phyloP scores from a whole-genome alignment of 2,113 vertebrate genomes.

The Sebastes schlegelii region DNA sequence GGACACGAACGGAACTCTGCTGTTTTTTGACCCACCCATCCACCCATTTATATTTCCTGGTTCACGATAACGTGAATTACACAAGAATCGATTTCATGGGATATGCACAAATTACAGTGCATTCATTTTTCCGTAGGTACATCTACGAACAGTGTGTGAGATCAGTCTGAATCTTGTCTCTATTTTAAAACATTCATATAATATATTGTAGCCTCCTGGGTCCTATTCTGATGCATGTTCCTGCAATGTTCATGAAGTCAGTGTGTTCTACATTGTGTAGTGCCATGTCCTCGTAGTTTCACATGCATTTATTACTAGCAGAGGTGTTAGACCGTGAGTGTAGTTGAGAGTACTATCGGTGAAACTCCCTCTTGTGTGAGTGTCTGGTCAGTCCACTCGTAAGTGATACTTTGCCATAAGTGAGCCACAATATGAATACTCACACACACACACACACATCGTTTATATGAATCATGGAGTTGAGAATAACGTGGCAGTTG shows the following conservation, averaged over 20 bases:
- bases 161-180: too few relatives aligned
- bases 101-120: too few relatives aligned
- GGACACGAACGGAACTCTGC: too few relatives aligned
- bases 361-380: neutral
- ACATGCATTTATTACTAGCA: neutral
- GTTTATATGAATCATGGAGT: neutral
- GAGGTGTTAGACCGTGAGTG: neutral
- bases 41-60: too few relatives aligned
- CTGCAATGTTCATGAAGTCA: neutral
- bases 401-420: neutral
- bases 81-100: too few relatives aligned
- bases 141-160: too few relatives aligned
- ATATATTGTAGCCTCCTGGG: neutral
- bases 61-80: too few relatives aligned
- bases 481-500: conserved; percentile 23
- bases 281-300: neutral
- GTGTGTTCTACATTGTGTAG: neutral
- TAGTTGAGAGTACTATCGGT: neutral
- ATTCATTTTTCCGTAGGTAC: too few relatives aligned
- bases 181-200: neutral
- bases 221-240: neutral
- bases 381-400: neutral
- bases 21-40: too few relatives aligned
- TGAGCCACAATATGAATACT: neutral
- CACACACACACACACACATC: neutral